Conservation (phyloP, 2,797 vertebrate species). For the Smutsia temminckii region DNA sequence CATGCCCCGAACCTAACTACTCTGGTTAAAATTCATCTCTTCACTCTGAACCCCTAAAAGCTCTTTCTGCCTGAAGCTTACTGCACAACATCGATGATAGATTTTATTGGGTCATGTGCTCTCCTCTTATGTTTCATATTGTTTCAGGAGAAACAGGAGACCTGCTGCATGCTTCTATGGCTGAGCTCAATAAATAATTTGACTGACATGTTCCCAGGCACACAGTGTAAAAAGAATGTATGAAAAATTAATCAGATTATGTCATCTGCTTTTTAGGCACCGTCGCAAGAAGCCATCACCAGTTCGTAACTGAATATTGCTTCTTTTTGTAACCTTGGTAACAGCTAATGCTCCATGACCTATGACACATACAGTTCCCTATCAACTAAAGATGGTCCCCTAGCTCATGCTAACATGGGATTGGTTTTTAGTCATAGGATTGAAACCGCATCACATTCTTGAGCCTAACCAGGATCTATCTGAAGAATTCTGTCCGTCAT, state of each 20-base stretch:
- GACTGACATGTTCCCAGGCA: not conserved
- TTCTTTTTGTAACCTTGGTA: constrained; percentile 6
- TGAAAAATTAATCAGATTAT: not conserved
- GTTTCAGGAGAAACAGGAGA: not conserved
- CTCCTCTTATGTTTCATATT: not conserved
- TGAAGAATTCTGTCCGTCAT: not conserved
- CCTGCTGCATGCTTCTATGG: not conserved
- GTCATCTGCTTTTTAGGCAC: not conserved
- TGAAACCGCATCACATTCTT: not conserved
- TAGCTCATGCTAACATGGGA: not conserved
- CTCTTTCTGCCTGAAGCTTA: not conserved
- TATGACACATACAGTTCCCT: not conserved
- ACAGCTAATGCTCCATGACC: not conserved
- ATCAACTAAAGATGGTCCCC: not conserved
- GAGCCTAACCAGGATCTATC: not conserved
- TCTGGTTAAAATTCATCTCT: not conserved
- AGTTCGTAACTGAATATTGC: not conserved
- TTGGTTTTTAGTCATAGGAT: not conserved
- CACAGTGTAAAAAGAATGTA: not conserved
- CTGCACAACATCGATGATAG: not conserved
- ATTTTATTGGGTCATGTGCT: not conserved
- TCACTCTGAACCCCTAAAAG: constrained; percentile 15
- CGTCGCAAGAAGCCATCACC: not conserved
- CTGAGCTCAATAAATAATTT: not conserved
- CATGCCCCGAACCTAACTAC: not conserved